Evolutionary conservation across 53 echinoderm and acorn worm genomes (phyloP), one percentile per base, ranked within the genome.

Genomic region (Holothuria scabra): DNA sequence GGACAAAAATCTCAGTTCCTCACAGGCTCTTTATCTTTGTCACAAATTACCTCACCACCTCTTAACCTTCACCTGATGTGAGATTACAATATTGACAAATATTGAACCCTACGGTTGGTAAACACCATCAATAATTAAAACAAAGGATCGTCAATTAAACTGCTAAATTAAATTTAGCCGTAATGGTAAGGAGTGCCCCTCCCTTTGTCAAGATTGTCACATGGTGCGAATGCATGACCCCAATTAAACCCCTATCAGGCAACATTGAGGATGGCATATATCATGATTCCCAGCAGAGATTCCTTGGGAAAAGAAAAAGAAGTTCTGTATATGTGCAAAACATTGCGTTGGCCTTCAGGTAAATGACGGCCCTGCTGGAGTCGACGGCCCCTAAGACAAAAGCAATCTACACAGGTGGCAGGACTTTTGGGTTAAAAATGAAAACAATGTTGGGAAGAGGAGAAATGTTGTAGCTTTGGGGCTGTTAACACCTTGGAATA

Each of bases 401-500:
- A 41, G 72, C 26, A 44, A 48, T 25, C 72, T 46, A 46, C 72
- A 72, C 72, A 72, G 72, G 72, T 72, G 72, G 72, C 26, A 48
- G 14, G 25, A 72, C 46, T 34, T 25, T n/a, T 21, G 8, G 67
- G 21, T 22, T 24, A 44, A 28, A 24, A 25, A 46, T 24, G 46
- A 72, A 72, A 72, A 72, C 72, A 72, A 72, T 25, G 48, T 14
- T 12, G 16, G 46, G 72, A 72, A 46, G 46, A 14, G 9, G 44
- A 46, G 48, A 38, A 69, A 69, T 32, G 18, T 11, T 26, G 41
- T 72, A 72, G 72, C 72, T 72, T 4, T 72, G 72, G 72, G 72
- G 72, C 46, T 72, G 44, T 44, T 44, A 23, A 72, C 72, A 72
- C 72, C 72, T 72, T 72, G 72, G 48, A 72, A 48, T 72, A 67